A percentile compares a stretch with the other conserved stretches of the same genome.
phyloP scores from a whole-genome alignment of 1,140 invertebrate species.

The Ctenoplectra terminalis region DNA sequence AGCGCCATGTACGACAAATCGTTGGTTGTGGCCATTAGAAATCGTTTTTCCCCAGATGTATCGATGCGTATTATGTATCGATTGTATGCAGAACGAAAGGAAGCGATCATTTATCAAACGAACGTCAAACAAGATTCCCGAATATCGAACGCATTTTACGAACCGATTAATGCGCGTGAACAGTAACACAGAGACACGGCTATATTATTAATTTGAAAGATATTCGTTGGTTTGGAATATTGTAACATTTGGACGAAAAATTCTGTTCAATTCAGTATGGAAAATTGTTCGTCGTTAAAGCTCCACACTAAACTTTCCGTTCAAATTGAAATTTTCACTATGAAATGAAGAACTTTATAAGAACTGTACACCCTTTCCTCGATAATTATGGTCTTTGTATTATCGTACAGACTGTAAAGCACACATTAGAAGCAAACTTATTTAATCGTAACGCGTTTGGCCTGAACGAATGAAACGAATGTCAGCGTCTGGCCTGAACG shows the following conservation, averaged over 20 bases:
- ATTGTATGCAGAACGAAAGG: constrained; percentile 2
- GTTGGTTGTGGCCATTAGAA: background rate
- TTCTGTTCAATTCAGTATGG: background rate
- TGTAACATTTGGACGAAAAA: background rate
- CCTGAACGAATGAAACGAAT: no score
- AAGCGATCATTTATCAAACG: constrained; percentile 48
- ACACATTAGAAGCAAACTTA: no score
- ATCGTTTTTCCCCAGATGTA: constrained; percentile 32
- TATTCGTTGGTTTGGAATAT: background rate
- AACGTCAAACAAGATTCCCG: constrained; percentile 40
- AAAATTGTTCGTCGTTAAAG: no score
- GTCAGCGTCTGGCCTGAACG: no score
- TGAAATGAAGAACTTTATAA: no score
- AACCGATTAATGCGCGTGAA: background rate
- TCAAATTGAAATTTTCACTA: no score
- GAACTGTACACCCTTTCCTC: no score
- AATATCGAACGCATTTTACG: background rate
- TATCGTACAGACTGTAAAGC: no score
- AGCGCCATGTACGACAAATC: constrained; percentile 28
- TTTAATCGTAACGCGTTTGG: no score
- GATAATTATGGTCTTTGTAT: no score
- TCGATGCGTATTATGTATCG: constrained; percentile 20
- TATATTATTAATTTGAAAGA: background rate
- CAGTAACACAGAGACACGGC: background rate
- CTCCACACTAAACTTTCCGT: no score